phyloP scores from a whole-genome alignment of 2,888 invertebrate genomes.

The Tupiocoris notatus region DNA sequence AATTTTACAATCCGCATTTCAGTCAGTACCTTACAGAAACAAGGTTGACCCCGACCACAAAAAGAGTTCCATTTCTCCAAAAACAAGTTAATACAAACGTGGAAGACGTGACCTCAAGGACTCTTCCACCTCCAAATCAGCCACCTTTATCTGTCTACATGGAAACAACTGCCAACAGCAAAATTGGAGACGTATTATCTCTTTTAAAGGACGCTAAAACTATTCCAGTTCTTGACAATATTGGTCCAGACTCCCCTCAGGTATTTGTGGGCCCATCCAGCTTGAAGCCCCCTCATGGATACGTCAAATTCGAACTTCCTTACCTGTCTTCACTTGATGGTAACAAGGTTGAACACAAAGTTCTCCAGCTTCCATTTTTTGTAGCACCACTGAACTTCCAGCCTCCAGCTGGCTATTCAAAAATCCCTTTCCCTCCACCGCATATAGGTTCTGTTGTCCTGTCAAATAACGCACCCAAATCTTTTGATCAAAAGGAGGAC shows the following conservation, averaged over 20 bases:
- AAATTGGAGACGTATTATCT: slow-evolving; percentile 68
- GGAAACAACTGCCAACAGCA: slow-evolving; percentile 59
- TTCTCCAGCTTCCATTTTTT: slow-evolving; percentile 76
- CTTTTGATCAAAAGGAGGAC: slow-evolving; percentile 51
- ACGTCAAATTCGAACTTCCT: slow-evolving; percentile 77
- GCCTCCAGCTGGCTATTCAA: slow-evolving; percentile 79
- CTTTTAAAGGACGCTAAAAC: slow-evolving; percentile 68
- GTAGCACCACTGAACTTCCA: slow-evolving; percentile 82
- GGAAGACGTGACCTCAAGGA: slow-evolving; percentile 24
- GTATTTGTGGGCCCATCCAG: slow-evolving; percentile 81
- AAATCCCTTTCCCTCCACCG: slow-evolving; percentile 81
- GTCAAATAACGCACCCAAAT: slow-evolving; percentile 47
- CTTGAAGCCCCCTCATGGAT: slow-evolving; percentile 68
- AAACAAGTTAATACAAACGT: slow-evolving; percentile 12
- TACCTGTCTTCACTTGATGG: slow-evolving; percentile 73
- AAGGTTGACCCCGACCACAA: slow-evolving; percentile 20
- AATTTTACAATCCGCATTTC: slow-evolving; percentile 26
- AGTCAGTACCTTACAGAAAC: slow-evolving; percentile 29
- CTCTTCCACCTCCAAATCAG: slow-evolving; percentile 65
- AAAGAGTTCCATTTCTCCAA: slow-evolving; percentile 36
- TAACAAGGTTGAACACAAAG: slow-evolving; percentile 67
- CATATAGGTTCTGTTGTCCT: slow-evolving; percentile 84
- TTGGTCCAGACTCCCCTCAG: slow-evolving; percentile 65
- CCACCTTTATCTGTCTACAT: slow-evolving; percentile 81
- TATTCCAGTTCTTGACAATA: slow-evolving; percentile 74